These are phyloP conservation scores for Synanthedon formicaeformis DNA, from an alignment of 2,888 invertebrate genomes.

Conservation along the genomic window DNA sequence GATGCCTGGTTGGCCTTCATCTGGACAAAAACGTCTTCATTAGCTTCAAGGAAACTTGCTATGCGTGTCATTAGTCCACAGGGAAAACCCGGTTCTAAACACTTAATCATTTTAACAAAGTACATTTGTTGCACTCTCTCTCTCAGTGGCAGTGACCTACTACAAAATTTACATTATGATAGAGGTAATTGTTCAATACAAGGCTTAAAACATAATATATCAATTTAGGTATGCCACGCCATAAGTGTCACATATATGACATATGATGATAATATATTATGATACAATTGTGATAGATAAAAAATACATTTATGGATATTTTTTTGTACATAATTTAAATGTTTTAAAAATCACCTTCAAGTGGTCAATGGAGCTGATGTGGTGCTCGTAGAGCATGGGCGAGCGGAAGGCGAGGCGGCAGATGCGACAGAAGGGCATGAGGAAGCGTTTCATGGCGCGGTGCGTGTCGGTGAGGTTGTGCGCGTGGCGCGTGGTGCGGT, in stretches of 20 bases:
- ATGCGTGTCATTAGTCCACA: too few species aligned
- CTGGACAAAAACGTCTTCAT: slow-evolving; percentile 15
- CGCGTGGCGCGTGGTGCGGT: slow-evolving; percentile 79
- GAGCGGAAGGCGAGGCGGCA: slow-evolving; percentile 84
- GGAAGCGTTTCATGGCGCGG: slow-evolving; percentile 85
- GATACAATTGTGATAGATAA: neutral
- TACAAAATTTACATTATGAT: too few species aligned
- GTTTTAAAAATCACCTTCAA: slow-evolving; percentile 71
- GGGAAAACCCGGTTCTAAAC: too few species aligned
- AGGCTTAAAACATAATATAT: too few species aligned
- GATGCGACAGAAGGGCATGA: slow-evolving; percentile 84
- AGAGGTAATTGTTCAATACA: too few species aligned
- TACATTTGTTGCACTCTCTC: too few species aligned
- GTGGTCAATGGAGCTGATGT: slow-evolving; percentile 84
- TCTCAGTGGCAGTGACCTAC: too few species aligned
- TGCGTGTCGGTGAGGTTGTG: slow-evolving; percentile 86
- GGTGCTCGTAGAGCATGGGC: slow-evolving; percentile 87
- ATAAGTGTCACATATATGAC: too few species aligned
- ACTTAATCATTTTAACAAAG: too few species aligned
- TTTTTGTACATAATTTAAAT: neutral
- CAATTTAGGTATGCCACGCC: too few species aligned
- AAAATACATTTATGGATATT: neutral
- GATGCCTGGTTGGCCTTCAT: slow-evolving; percentile 43
- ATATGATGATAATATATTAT: too few species aligned
- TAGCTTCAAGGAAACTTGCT: too few species aligned